These are phyloP conservation scores for Sciurus vulgaris DNA, from an alignment of 2,797 vertebrate species.

Conservation along the genomic window DNA sequence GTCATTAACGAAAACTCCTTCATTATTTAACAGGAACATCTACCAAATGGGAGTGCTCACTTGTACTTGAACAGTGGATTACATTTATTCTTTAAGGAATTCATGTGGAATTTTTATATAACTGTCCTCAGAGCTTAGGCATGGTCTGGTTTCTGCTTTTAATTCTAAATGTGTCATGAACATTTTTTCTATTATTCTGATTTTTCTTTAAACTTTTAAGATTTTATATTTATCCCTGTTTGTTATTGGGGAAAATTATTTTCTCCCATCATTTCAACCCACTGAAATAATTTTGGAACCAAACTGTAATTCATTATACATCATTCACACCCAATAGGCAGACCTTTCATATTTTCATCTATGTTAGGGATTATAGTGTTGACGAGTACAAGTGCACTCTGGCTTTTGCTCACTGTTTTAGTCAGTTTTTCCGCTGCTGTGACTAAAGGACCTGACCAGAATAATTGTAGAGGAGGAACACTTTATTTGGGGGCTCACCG, in stretches of 20 bases:
- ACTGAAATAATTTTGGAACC: background rate
- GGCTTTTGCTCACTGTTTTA: background rate
- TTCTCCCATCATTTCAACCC: background rate
- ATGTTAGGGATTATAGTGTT: background rate
- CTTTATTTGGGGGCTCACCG: no score
- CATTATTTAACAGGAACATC: background rate
- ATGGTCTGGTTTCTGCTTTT: slow-evolving; percentile 23
- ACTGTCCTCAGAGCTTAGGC: background rate
- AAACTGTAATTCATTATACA: background rate
- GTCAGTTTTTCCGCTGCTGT: no score
- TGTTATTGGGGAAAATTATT: slow-evolving; percentile 1
- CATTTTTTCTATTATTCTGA: background rate
- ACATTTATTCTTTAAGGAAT: slow-evolving; percentile 25
- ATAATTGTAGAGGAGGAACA: no score
- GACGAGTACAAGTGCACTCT: background rate
- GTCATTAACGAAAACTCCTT: background rate
- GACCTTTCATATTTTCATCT: background rate
- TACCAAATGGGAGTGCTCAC: background rate
- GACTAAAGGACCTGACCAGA: no score
- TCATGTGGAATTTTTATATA: slow-evolving; percentile 43
- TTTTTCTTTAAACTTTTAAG: slow-evolving; percentile 19
- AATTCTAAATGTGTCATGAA: background rate
- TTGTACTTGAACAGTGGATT: background rate
- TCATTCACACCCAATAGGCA: background rate
- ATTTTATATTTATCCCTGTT: slow-evolving; percentile 3